These are phyloP conservation scores for Neria commutata DNA, from an alignment of 2,888 invertebrate species.

Conservation along the genomic window DNA sequence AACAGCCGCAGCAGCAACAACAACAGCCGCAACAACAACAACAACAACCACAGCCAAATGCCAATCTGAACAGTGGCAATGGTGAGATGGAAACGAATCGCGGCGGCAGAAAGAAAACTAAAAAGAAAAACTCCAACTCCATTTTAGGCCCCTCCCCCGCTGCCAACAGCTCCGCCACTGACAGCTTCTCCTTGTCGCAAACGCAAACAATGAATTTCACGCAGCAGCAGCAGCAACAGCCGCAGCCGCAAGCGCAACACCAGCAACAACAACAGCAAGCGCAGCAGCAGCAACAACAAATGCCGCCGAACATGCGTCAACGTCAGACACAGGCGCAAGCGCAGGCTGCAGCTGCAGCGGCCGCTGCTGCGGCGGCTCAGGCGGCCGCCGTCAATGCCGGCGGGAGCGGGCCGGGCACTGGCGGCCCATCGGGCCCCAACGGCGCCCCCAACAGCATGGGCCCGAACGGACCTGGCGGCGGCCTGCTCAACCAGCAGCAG, in stretches of 20 bases:
- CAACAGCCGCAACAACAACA: constrained; percentile 43
- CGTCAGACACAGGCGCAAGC: constrained; percentile 64
- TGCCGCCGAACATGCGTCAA: constrained; percentile 56
- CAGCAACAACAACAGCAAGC: constrained; percentile 38
- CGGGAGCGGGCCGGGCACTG: constrained; percentile 29
- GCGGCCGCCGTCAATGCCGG: constrained; percentile 59
- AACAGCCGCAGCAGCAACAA: constrained; percentile 14
- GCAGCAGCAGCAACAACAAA: constrained; percentile 51
- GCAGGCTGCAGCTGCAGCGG: constrained; percentile 68
- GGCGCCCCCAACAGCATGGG: constrained; percentile 3
- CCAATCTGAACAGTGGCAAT: constrained; percentile 58
- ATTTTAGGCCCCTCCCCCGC: constrained; percentile 21
- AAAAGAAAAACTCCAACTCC: too few species aligned
- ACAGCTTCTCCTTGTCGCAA: constrained; percentile 76
- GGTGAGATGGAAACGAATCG: constrained; percentile 50
- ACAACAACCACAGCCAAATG: constrained; percentile 62
- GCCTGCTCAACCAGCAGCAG: constrained; percentile 17
- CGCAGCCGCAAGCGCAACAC: constrained; percentile 64
- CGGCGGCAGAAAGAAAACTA: too few species aligned
- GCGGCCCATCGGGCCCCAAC: constrained; percentile 13
- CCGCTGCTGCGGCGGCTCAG: constrained; percentile 58
- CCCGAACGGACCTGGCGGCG: constrained; percentile 29
- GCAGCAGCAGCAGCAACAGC: constrained; percentile 71
- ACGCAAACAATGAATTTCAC: constrained; percentile 86
- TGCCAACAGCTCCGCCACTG: constrained; percentile 67